These are phyloP conservation scores for Thunnus albacares DNA, from an alignment of 2,797 vertebrate species.

Conservation along the genomic window DNA sequence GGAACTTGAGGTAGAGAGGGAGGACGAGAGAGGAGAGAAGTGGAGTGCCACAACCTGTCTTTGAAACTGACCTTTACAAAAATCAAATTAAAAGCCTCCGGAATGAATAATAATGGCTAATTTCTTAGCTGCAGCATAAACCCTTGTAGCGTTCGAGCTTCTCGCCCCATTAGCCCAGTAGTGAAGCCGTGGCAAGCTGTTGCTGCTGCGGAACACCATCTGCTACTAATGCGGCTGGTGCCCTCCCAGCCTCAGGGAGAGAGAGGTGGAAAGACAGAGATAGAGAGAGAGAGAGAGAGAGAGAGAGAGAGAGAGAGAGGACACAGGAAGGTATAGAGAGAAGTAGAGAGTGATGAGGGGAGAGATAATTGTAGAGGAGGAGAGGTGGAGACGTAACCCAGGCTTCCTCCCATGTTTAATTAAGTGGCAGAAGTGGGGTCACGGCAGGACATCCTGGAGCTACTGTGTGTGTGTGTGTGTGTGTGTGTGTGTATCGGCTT, in stretches of 20 bases:
- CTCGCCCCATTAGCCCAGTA: constrained; percentile 70
- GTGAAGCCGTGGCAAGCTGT: constrained; percentile 76
- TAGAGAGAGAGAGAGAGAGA: neutral
- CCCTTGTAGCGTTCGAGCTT: constrained; percentile 54
- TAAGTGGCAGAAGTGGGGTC: constrained; percentile 51
- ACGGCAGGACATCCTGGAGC: constrained; percentile 48
- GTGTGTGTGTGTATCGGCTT: constrained; percentile 8
- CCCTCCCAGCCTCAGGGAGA: constrained; percentile 56
- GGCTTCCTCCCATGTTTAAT: constrained; percentile 59
- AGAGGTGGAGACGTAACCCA: constrained; percentile 32
- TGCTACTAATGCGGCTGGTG: constrained; percentile 71
- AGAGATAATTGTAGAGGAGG: constrained; percentile 31
- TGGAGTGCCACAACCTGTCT: constrained; percentile 41
- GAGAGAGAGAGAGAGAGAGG: constrained; percentile 9
- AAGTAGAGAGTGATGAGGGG: constrained; percentile 11
- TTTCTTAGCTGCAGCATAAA: constrained; percentile 56
- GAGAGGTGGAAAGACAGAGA: constrained; percentile 35
- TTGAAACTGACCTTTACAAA: constrained; percentile 52
- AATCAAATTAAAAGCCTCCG: constrained; percentile 51
- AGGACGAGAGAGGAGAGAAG: constrained; percentile 10
- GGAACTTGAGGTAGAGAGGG: constrained; percentile 27
- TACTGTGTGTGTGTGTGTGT: constrained; percentile 10
- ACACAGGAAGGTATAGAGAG: constrained; percentile 1
- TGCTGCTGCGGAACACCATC: constrained; percentile 77
- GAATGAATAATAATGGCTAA: constrained; percentile 68